phyloP scores from a whole-genome alignment of 2,888 invertebrate species.

The Mactromeris polynyma region DNA sequence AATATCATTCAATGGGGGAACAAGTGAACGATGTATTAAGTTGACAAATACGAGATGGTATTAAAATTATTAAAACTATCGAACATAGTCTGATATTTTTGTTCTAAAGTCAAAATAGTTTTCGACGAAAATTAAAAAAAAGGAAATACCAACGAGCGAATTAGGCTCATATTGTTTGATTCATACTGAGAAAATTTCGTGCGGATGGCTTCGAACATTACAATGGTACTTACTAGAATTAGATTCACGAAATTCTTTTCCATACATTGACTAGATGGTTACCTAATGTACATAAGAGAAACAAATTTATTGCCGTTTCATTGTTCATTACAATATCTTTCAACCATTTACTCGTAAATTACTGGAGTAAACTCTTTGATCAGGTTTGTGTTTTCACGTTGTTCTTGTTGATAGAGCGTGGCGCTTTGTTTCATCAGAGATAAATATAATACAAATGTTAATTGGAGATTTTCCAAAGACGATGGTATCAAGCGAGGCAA shows the following conservation, averaged over 20 bases:
- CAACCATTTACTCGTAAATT: slow-evolving; percentile 15
- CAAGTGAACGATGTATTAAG: too few relatives aligned
- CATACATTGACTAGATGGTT: neutral
- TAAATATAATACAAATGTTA: slow-evolving; percentile 23
- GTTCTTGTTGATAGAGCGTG: slow-evolving; percentile 11
- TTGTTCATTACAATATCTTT: neutral
- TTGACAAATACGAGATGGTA: too few relatives aligned
- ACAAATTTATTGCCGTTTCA: neutral
- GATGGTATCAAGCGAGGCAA: neutral
- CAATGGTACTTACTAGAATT: neutral
- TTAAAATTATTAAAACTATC: too few relatives aligned
- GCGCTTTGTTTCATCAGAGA: slow-evolving; percentile 17
- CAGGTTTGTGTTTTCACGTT: slow-evolving; percentile 14
- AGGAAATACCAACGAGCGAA: neutral
- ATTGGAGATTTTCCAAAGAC: slow-evolving; percentile 20
- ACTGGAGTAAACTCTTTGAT: slow-evolving; percentile 5
- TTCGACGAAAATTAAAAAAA: too few relatives aligned
- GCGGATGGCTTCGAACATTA: neutral
- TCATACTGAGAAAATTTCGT: neutral
- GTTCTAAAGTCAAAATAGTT: too few relatives aligned
- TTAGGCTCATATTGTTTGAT: neutral
- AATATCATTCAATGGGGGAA: too few relatives aligned
- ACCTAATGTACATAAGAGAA: neutral
- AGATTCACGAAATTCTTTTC: neutral
- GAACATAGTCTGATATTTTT: too few relatives aligned